Conservation (phyloP, 2,113 vertebrate genomes). For the Cichladusa arquata region DNA sequence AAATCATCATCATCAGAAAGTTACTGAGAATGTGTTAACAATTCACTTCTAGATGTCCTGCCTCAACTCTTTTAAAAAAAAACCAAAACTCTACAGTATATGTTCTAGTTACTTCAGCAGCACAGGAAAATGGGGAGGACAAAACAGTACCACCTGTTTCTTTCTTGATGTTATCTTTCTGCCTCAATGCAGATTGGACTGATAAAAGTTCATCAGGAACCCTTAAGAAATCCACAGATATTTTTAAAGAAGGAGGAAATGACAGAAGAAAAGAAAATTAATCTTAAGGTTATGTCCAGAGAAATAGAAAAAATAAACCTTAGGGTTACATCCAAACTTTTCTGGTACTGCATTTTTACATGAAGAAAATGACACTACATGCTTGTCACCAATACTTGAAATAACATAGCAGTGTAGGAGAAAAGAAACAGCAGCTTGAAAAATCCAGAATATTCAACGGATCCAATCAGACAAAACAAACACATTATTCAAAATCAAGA, state of each 20-base stretch:
- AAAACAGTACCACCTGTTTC: neutral
- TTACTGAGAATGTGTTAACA: neutral
- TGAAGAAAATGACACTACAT: neutral
- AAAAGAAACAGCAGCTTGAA: neutral
- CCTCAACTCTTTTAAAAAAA: neutral
- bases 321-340: neutral
- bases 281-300: neutral
- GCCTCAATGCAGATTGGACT: neutral
- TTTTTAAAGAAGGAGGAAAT: neutral
- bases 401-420: neutral
- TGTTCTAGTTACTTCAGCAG: neutral
- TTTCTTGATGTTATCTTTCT: neutral
- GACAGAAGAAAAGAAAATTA: neutral
- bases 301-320: neutral
- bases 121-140: neutral
- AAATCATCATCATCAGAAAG: neutral
- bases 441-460: neutral
- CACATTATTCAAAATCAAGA: neutral
- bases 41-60: neutral
- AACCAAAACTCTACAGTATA: neutral
- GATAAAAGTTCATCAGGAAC: neutral
- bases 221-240: neutral
- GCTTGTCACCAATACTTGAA: neutral
- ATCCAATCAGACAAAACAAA: neutral
- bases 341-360: conserved; percentile 2